Evolutionary conservation across 2,888 invertebrate genomes (phyloP).

Genomic region (Mystacides longicornis): DNA sequence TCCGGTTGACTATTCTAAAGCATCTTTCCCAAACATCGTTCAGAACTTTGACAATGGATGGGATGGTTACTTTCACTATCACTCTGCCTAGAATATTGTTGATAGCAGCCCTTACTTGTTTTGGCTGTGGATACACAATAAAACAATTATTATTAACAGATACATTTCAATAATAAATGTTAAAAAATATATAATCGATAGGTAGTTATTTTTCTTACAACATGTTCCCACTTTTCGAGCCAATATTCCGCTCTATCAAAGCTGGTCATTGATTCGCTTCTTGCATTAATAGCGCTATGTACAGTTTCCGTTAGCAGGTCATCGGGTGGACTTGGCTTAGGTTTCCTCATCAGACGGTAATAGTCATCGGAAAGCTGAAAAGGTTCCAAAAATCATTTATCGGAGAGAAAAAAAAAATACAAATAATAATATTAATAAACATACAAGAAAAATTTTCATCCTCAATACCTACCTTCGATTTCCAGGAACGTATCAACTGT

Average conservation of each 20-base stretch:
- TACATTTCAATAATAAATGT: background rate
- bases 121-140: slow-evolving; percentile 5
- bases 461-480: slow-evolving; percentile 9
- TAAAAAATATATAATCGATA: background rate
- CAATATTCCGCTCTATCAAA: slow-evolving; percentile 5
- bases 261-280: slow-evolving; percentile 6
- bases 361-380: background rate
- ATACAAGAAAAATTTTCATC: background rate
- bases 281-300: slow-evolving; percentile 10
- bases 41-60: background rate
- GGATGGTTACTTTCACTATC: background rate
- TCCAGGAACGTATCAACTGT: slow-evolving; percentile 5
- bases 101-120: slow-evolving; percentile 2
- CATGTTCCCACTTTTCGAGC: slow-evolving; percentile 11
- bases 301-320: slow-evolving; percentile 9
- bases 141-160: background rate
- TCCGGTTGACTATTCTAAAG: slow-evolving; percentile 5
- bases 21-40: background rate
- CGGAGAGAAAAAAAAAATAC: too few relatives aligned
- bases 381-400: too few relatives aligned
- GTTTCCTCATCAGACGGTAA: background rate
- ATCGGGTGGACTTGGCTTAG: slow-evolving; percentile 1
- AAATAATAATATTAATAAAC: too few relatives aligned
- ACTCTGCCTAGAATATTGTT: slow-evolving; percentile 6
- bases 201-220: slow-evolving; percentile 10